Evolutionary conservation across 2,888 invertebrate genomes (phyloP).

Genomic region (Adelognathus sp.): DNA sequence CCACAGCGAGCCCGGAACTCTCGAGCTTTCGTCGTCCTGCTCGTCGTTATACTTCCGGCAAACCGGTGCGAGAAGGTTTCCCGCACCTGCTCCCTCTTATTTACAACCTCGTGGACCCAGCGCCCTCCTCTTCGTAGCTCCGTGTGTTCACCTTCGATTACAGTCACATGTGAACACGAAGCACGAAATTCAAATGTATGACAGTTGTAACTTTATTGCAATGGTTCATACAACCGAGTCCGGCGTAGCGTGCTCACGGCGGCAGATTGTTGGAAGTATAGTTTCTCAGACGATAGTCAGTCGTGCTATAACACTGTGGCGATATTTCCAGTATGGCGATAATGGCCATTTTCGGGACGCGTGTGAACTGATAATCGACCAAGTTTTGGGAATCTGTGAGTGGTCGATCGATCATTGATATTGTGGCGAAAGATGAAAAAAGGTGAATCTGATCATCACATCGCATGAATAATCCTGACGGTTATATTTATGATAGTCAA

Average conservation of each 20-base stretch:
- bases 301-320: not conserved
- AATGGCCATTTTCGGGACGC: not conserved
- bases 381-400: too few relatives aligned
- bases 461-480: too few relatives aligned
- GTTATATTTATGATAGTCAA: too few relatives aligned
- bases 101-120: constrained; percentile 59
- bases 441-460: too few relatives aligned
- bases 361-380: not conserved
- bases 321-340: not conserved
- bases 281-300: constrained; percentile 20
- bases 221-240: constrained; percentile 33
- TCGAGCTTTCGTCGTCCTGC: constrained; percentile 53
- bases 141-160: constrained; percentile 53
- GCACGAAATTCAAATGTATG: constrained; percentile 45
- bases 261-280: constrained; percentile 47
- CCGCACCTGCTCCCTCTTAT: constrained; percentile 72
- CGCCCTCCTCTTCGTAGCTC: constrained; percentile 22
- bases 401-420: too few relatives aligned
- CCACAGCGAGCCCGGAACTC: constrained; percentile 46
- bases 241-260: constrained; percentile 2
- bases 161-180: constrained; percentile 40
- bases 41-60: constrained; percentile 58
- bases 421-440: too few relatives aligned
- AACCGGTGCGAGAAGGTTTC: constrained; percentile 62
- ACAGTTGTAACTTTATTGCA: constrained; percentile 51